Conservation (phyloP, 2,888 invertebrate species). For the Lucinisca nassula region DNA sequence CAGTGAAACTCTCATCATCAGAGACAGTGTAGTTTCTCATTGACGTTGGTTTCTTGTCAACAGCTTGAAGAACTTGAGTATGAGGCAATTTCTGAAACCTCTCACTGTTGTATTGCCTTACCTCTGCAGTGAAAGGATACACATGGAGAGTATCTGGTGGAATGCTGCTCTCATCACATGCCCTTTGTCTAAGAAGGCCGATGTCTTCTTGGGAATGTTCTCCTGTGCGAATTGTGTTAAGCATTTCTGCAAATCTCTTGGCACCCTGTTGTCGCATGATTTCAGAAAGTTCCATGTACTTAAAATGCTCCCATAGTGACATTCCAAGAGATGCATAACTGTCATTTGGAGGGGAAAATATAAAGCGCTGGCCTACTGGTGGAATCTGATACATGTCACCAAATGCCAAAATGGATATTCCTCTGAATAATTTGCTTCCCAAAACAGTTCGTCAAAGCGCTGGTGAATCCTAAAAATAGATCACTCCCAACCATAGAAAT, state of each 20-base stretch:
- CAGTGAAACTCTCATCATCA: conserved; percentile 16
- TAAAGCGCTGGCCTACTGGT: conserved; percentile 9
- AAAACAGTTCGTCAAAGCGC: conserved; percentile 14
- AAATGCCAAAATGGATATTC: conserved; percentile 13
- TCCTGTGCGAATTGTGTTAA: neutral
- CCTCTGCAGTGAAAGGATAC: neutral
- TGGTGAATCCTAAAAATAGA: conserved; percentile 21
- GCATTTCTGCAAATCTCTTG: neutral
- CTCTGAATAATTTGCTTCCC: conserved; percentile 10
- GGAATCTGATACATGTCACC: conserved; percentile 43
- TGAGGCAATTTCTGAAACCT: neutral
- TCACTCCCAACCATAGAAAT: conserved; percentile 45
- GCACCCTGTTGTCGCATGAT: neutral
- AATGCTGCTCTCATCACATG: neutral
- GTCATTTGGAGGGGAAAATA: neutral
- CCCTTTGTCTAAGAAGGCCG: neutral
- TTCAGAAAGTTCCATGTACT: neutral
- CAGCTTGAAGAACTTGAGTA: neutral
- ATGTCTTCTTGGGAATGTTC: neutral
- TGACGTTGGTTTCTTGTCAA: neutral
- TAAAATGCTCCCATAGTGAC: conserved; percentile 24
- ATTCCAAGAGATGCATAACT: neutral
- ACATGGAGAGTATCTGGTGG: neutral
- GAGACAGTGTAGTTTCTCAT: neutral
- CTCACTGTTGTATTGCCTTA: neutral